These are phyloP conservation scores for Gymnocypris eckloni DNA, from an alignment of 2,797 vertebrate genomes.

Conservation along the genomic window DNA sequence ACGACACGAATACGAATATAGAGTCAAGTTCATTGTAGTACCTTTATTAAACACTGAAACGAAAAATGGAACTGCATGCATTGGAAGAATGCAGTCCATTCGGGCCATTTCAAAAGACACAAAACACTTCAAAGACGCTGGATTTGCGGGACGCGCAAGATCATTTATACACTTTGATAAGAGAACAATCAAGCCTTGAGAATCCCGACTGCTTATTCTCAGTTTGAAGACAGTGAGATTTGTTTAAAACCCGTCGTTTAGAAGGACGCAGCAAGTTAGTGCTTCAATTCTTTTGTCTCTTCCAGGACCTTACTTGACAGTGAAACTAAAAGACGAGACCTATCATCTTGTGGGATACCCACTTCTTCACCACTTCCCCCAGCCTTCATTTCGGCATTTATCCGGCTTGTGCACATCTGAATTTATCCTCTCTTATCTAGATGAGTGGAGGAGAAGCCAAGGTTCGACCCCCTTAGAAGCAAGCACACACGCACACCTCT, in stretches of 20 bases:
- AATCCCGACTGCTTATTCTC: slow-evolving; percentile 68
- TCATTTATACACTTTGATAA: slow-evolving; percentile 70
- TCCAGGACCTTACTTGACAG: slow-evolving; percentile 63
- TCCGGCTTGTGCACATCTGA: slow-evolving; percentile 75
- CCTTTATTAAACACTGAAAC: slow-evolving; percentile 70
- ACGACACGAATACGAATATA: slow-evolving; percentile 74
- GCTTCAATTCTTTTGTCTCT: slow-evolving; percentile 69
- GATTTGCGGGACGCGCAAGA: slow-evolving; percentile 74
- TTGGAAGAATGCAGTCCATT: slow-evolving; percentile 76
- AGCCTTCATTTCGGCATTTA: slow-evolving; percentile 71
- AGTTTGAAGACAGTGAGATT: slow-evolving; percentile 71
- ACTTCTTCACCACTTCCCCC: slow-evolving; percentile 62
- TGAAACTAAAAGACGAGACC: slow-evolving; percentile 57
- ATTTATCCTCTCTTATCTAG: slow-evolving; percentile 64
- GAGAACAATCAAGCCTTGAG: slow-evolving; percentile 73
- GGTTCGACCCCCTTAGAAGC: slow-evolving; percentile 63
- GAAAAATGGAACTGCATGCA: slow-evolving; percentile 67
- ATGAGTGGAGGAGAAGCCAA: slow-evolving; percentile 65
- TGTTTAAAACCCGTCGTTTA: slow-evolving; percentile 73
- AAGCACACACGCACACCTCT: slow-evolving; percentile 49
- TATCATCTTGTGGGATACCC: slow-evolving; percentile 23
- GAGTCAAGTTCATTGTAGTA: slow-evolving; percentile 78
- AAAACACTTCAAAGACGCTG: slow-evolving; percentile 66
- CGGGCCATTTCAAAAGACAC: slow-evolving; percentile 52
- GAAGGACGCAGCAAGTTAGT: slow-evolving; percentile 56